phyloP scores from a whole-genome alignment of 2,113 vertebrate species.

The Ammodramus savannarum region DNA sequence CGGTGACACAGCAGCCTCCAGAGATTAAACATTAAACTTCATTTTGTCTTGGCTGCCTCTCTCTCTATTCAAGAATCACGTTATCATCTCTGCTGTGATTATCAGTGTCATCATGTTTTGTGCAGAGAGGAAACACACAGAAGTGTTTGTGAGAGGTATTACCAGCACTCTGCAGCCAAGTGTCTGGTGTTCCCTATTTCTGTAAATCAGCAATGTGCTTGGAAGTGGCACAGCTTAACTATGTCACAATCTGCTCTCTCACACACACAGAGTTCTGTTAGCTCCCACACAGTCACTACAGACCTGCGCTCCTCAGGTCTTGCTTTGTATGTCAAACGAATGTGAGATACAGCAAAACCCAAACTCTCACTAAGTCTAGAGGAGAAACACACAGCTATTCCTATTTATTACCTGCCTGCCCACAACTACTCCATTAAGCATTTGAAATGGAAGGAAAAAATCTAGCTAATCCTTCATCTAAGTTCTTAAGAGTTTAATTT shows the following conservation, averaged over 20 bases:
- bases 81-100: neutral
- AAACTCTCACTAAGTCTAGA: neutral
- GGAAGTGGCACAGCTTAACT: neutral
- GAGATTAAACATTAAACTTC: constrained; percentile 5
- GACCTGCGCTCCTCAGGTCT: neutral
- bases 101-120: neutral
- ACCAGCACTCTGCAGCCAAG: neutral
- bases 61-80: neutral
- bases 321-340: neutral
- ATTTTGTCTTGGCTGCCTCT: neutral
- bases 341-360: rapidly evolving
- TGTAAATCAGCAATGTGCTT: neutral
- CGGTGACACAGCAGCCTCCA: neutral
- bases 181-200: neutral
- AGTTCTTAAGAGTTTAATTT: constrained; percentile 1
- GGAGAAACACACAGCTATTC: neutral
- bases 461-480: neutral
- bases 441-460: neutral
- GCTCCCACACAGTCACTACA: neutral
- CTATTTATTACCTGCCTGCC: neutral
- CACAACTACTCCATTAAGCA: neutral
- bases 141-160: neutral
- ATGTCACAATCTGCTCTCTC: neutral
- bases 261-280: neutral
- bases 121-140: neutral